Evolutionary conservation across 2,888 invertebrate genomes (phyloP), one percentile per base, ranked within the genome.

Genomic region (Campoplex capitator): DNA sequence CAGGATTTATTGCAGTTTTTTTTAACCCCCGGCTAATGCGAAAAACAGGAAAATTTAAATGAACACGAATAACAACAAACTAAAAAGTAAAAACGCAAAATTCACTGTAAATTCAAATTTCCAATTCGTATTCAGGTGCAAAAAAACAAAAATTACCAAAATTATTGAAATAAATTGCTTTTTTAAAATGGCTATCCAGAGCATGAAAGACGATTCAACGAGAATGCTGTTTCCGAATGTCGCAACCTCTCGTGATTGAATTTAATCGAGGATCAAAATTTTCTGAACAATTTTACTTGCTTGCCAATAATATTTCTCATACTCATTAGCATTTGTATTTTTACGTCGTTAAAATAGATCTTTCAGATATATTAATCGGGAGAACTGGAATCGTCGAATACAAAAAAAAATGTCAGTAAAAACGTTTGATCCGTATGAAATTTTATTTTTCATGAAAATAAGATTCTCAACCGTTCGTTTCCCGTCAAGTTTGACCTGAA

Each of bases 381-480:
- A 1, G 13, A 23, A 3, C 6, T n/a, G 4, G 42, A 23, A 23
- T 42, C 3, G n/a, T 38, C 9, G n/a, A 11, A 42, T n/a, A 0
- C 42, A 42, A 4, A 11, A 42, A 42, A 68, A 11, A 35, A 23
- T 8, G 9, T 8, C 2, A n/a, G 23, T n/a, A 8, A 11, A 23
- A 45, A 54, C 28, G 28, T 28, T 58, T 4, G 1, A 23, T 9
- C 38, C 28, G 8, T 38, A 9, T 35, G 54, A 23, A 35, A 54
- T 56, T 54, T 70, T 70, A 62, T 83, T 76, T 83, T 80, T 51
- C 58, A 54, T 48, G 84, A 85, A 88, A 90, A 90, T 89, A 23
- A 0, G 23, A 23, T 23, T 84, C 82, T 87, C 89, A 90, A 90
- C 89, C 83, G 88, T 78, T 83, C 68, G 88, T 82, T 91, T 91